These are phyloP conservation scores for Anticlea derivata DNA, from an alignment of 2,888 invertebrate genomes.

Conservation along the genomic window DNA sequence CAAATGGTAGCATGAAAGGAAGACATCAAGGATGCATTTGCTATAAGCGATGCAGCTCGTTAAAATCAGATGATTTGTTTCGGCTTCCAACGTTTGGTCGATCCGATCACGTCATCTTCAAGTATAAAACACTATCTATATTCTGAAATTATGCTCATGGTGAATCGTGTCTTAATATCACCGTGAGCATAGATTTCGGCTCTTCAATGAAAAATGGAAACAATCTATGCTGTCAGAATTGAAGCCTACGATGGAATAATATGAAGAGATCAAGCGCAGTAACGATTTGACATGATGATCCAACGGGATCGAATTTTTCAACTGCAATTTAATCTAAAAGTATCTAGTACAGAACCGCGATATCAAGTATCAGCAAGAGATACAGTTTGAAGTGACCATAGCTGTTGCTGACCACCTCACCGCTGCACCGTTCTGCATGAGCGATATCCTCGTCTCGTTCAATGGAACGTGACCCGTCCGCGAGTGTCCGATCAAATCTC, in stretches of 20 bases:
- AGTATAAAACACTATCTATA: too few species aligned
- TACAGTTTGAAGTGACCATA: conserved; percentile 33
- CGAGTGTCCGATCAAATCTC: conserved; percentile 58
- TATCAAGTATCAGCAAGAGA: conserved; percentile 34
- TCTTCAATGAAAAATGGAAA: too few species aligned
- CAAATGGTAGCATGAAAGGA: conserved; percentile 12
- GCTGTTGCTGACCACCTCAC: conserved; percentile 37
- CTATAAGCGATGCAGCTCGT: background rate
- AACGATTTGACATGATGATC: background rate
- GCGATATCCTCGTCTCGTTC: conserved; percentile 64
- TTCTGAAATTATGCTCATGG: too few species aligned
- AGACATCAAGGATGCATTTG: conserved; percentile 11
- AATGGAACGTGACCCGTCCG: conserved; percentile 70
- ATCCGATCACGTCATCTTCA: background rate
- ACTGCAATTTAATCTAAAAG: conserved; percentile 1
- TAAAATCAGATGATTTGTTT: background rate
- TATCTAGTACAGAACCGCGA: conserved; percentile 10
- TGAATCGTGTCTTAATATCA: too few species aligned
- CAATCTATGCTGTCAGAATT: too few species aligned
- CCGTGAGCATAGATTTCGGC: too few species aligned
- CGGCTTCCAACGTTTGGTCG: background rate
- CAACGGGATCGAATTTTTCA: background rate
- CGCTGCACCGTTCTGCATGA: conserved; percentile 69
- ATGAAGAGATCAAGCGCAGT: too few species aligned
- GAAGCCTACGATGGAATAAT: too few species aligned